These are phyloP conservation scores for Leptinotarsa tumamoca DNA, from an alignment of 2,888 invertebrate genomes.

Conservation along the genomic window DNA sequence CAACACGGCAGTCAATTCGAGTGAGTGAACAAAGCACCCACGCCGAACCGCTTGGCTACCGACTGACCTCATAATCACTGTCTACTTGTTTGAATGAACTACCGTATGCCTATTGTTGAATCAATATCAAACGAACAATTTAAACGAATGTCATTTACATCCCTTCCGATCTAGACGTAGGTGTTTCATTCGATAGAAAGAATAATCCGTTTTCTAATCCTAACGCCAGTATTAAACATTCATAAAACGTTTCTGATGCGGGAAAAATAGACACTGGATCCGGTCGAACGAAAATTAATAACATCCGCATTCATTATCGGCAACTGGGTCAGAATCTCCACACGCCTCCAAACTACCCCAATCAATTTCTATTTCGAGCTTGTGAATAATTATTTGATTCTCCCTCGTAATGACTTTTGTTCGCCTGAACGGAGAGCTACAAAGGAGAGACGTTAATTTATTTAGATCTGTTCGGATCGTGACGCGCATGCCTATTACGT, in stretches of 20 bases:
- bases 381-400: constrained; percentile 27
- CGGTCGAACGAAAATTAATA: constrained; percentile 12
- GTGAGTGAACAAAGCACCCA: no score
- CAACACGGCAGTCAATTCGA: no score
- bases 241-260: constrained; percentile 8
- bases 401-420: constrained; percentile 28
- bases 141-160: no score
- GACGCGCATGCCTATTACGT: constrained; percentile 60
- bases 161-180: no score
- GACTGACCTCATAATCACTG: no score
- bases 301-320: constrained; percentile 16
- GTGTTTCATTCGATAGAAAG: no score
- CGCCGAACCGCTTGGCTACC: no score
- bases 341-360: constrained; percentile 20
- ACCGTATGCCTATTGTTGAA: no score
- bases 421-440: constrained; percentile 48
- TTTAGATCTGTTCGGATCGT: constrained; percentile 58
- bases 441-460: constrained; percentile 59
- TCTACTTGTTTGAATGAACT: no score
- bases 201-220: no score
- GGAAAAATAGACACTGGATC: constrained; percentile 12
- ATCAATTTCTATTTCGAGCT: constrained; percentile 21
- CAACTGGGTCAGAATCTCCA: constrained; percentile 20
- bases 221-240: neutral
- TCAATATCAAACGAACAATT: no score